Percentiles rank a stretch among this genome's conserved stretches.
Evolutionary conservation across 2,113 vertebrate genomes (phyloP).

Genomic region (Terrapene triunguis): DNA sequence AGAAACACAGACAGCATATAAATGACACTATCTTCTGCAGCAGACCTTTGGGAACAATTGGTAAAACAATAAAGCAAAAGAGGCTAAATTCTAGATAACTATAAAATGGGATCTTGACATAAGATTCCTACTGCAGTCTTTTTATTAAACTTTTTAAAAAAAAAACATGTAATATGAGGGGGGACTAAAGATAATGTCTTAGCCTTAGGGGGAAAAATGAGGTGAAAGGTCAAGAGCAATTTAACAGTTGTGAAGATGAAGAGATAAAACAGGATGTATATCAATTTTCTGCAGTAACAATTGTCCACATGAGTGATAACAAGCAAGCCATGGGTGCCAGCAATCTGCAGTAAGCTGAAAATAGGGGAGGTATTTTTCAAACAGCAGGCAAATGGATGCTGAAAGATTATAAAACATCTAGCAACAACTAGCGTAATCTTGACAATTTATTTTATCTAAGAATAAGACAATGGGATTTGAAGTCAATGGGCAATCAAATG

Average conservation of each 20-base stretch:
- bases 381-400: not conserved
- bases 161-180: not conserved
- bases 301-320: not conserved
- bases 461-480: not conserved
- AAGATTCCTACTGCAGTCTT: not conserved
- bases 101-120: not conserved
- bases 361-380: not conserved
- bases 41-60: constrained; percentile 48
- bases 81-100: not conserved
- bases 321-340: not conserved
- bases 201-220: not conserved
- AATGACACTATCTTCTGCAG: constrained; percentile 24
- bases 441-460: not conserved
- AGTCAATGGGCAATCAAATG: not conserved
- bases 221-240: not conserved
- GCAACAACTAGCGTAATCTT: not conserved
- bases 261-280: not conserved
- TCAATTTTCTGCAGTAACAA: not conserved
- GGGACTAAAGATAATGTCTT: not conserved
- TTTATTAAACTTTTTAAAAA: not conserved
- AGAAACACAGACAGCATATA: constrained; percentile 3
- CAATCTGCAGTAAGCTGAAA: not conserved
- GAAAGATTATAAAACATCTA: not conserved
- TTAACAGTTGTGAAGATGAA: not conserved
- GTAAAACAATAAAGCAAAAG: not conserved